A percentile compares a stretch with the other conserved stretches of the same genome.
phyloP scores from a whole-genome alignment of 2,888 invertebrate species.

The Chaetogeoica ovagalla region DNA sequence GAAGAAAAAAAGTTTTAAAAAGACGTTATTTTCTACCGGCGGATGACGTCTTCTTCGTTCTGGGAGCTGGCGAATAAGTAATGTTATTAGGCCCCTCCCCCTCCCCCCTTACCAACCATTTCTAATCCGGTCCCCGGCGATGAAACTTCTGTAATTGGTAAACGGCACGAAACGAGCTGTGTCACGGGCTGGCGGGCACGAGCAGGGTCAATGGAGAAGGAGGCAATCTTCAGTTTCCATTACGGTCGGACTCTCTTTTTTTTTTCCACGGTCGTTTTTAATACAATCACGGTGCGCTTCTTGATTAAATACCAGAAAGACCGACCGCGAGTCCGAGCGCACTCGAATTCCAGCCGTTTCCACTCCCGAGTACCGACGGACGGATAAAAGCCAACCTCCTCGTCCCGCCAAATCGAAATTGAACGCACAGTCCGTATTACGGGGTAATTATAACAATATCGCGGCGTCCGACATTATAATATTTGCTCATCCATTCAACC shows the following conservation, averaged over 20 bases:
- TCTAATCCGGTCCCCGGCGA: constrained; percentile 46
- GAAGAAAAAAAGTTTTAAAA: constrained; percentile 42
- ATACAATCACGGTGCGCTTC: constrained; percentile 40
- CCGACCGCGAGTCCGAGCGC: neutral
- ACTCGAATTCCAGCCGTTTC: constrained; percentile 22
- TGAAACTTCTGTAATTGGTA: constrained; percentile 52
- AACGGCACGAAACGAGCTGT: constrained; percentile 45
- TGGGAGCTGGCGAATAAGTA: constrained; percentile 44
- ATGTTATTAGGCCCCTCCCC: constrained; percentile 50
- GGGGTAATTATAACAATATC: no score
- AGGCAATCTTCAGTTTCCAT: constrained; percentile 47
- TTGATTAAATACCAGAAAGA: constrained; percentile 36
- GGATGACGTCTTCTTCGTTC: constrained; percentile 42
- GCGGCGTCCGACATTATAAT: no score
- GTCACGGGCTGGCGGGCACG: constrained; percentile 19
- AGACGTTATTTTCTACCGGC: constrained; percentile 16
- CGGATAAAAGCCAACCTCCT: neutral
- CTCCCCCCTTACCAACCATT: no score
- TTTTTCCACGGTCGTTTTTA: constrained; percentile 41
- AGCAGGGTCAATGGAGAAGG: constrained; percentile 43
- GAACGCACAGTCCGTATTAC: no score
- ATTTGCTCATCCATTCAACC: no score
- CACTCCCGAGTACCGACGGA: neutral
- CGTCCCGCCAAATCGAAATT: neutral
- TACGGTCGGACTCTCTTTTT: constrained; percentile 28